Evolutionary conservation across 2,888 invertebrate species (phyloP).

Genomic region (Phyto melanocephala): DNA sequence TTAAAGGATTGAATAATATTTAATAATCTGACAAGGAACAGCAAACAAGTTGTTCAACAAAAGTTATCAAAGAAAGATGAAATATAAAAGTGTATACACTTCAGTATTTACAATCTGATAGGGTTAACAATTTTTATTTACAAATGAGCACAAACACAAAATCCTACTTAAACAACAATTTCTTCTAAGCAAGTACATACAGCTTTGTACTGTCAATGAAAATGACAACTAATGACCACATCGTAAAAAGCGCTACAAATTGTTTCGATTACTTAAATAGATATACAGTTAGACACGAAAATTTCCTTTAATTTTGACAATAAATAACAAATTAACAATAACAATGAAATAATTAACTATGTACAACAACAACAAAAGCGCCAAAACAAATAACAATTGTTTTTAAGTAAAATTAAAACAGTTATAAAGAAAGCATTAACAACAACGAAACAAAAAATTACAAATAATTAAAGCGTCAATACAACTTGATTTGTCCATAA

Average conservation of each 20-base stretch:
- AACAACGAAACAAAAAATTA: conserved; percentile 36
- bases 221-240: conserved; percentile 2
- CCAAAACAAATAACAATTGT: conserved; percentile 30
- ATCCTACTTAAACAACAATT: too few species aligned
- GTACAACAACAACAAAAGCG: background rate
- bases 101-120: too few species aligned
- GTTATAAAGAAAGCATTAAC: background rate
- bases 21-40: too few species aligned
- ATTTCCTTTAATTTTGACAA: conserved; percentile 41
- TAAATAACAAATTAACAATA: conserved; percentile 49
- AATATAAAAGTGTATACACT: too few species aligned
- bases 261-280: conserved; percentile 22
- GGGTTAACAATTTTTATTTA: too few species aligned
- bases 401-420: conserved; percentile 21
- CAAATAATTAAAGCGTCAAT: conserved; percentile 65
- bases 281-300: conserved; percentile 7
- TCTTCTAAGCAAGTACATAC: too few species aligned
- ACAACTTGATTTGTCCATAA: conserved; percentile 66
- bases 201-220: too few species aligned
- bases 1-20: too few species aligned
- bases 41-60: too few species aligned
- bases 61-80: too few species aligned
- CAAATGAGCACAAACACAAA: too few species aligned
- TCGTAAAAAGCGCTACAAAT: conserved; percentile 36
- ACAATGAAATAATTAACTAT: conserved; percentile 52